Conservation (phyloP, 2,888 invertebrate genomes). For the Tetheella fluctuosa region DNA sequence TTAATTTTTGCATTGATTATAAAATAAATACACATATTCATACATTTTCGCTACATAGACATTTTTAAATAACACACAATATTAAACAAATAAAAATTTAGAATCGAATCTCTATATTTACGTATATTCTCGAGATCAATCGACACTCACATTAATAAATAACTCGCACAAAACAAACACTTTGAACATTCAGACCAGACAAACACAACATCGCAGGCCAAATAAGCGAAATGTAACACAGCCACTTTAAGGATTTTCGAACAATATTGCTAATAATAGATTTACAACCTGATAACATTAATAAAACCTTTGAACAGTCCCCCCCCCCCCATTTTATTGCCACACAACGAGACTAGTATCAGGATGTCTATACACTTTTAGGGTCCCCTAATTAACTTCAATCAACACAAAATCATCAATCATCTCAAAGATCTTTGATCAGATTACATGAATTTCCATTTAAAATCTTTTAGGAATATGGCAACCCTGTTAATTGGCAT, state of each 20-base stretch:
- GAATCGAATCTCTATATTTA: background rate
- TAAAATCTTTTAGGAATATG: slow-evolving; percentile 4
- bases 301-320: background rate
- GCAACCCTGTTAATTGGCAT: slow-evolving; percentile 2
- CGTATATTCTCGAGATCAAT: background rate
- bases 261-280: background rate
- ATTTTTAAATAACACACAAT: background rate
- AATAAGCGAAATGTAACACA: background rate
- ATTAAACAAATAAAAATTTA: background rate
- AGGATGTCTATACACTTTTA: background rate
- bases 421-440: background rate
- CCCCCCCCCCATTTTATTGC: too few species aligned
- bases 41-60: background rate
- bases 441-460: background rate
- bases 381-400: too few species aligned
- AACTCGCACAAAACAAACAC: background rate
- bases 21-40: too few species aligned
- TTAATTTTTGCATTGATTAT: too few species aligned
- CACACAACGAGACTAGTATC: background rate
- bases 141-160: background rate
- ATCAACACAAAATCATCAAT: background rate
- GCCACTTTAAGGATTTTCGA: background rate
- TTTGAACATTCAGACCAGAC: background rate
- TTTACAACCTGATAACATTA: background rate
- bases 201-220: background rate